phyloP scores from a whole-genome alignment of 2,888 invertebrate genomes.

The Salticus scenicus region DNA sequence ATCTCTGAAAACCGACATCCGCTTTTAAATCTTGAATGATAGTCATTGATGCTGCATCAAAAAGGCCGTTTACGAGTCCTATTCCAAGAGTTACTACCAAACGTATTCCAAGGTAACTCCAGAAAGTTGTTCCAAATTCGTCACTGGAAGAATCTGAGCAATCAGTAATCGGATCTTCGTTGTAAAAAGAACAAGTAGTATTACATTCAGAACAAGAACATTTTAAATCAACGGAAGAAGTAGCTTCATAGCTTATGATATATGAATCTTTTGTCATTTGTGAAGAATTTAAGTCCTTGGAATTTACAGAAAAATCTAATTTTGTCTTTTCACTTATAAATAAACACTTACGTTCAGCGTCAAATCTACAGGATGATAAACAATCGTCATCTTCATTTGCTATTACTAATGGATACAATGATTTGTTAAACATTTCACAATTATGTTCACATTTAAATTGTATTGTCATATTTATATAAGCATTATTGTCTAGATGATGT shows the following conservation, averaged over 20 bases:
- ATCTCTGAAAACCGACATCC: slow-evolving; percentile 52
- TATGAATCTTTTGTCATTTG: background rate
- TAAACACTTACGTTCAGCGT: background rate
- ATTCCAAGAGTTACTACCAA: slow-evolving; percentile 50
- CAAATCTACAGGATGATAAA: background rate
- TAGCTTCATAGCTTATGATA: background rate
- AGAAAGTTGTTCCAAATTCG: slow-evolving; percentile 36
- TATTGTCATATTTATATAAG: background rate
- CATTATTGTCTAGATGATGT: background rate
- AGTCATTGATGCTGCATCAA: slow-evolving; percentile 55
- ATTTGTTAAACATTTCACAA: background rate
- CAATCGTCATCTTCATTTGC: slow-evolving; percentile 5
- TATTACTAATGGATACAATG: background rate
- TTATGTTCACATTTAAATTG: background rate
- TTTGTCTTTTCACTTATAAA: background rate
- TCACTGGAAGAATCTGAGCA: background rate
- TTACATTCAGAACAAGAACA: slow-evolving; percentile 24
- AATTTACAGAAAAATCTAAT: background rate
- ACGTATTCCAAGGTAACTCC: slow-evolving; percentile 35
- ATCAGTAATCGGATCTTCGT: background rate
- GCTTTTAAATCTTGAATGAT: slow-evolving; percentile 40
- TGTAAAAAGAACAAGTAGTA: slow-evolving; percentile 8
- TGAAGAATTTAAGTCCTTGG: background rate
- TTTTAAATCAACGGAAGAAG: background rate
- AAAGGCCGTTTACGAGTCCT: slow-evolving; percentile 51